Evolutionary conservation across 2,797 vertebrate species (phyloP).

Genomic region (Takifugu ocellatus): DNA sequence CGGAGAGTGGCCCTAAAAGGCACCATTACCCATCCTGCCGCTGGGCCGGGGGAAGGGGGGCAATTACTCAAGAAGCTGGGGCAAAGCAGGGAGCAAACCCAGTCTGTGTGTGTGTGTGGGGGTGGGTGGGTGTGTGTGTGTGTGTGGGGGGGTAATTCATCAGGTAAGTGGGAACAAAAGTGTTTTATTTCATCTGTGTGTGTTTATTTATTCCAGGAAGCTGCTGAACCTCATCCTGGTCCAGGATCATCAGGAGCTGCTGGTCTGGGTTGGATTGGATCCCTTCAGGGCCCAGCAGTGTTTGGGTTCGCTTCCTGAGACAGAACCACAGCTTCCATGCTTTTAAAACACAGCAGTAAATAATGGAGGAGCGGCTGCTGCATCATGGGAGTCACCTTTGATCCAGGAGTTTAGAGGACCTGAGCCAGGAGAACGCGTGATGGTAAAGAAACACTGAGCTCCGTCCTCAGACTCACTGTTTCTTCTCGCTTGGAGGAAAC

Average conservation of each 20-base stretch:
- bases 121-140: constrained; percentile 9
- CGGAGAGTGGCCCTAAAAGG: constrained; percentile 73
- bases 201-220: constrained; percentile 13
- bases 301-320: neutral
- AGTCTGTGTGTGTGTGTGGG: neutral
- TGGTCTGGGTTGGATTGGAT: no score
- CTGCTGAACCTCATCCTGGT: neutral
- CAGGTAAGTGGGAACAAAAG: constrained; percentile 38
- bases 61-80: constrained; percentile 42
- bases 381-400: no score
- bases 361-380: neutral
- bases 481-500: no score
- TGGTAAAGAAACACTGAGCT: neutral
- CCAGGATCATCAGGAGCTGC: neutral
- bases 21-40: constrained; percentile 71
- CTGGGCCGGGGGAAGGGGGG: constrained; percentile 23
- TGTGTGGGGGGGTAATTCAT: constrained; percentile 32
- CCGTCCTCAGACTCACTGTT: no score
- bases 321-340: neutral
- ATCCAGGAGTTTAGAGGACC: neutral
- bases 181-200: neutral
- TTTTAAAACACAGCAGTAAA: neutral
- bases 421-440: neutral
- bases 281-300: neutral
- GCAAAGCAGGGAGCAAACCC: constrained; percentile 34